Conservation (phyloP, 2,888 invertebrate species). For the Cheiracanthium punctorium region DNA sequence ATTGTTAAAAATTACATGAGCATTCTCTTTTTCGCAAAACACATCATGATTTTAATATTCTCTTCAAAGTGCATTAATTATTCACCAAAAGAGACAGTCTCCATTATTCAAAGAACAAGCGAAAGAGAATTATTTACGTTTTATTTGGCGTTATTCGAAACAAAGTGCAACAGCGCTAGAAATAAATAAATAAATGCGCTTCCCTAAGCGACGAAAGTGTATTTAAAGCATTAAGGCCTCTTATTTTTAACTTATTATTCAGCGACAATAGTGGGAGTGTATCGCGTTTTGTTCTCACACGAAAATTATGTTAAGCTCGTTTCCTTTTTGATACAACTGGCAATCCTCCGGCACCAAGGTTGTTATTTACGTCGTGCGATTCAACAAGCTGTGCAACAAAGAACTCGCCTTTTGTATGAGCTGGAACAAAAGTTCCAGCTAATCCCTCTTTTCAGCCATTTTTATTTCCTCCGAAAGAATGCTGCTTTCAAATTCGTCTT, state of each 20-base stretch:
- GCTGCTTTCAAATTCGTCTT: neutral
- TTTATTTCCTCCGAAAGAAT: neutral
- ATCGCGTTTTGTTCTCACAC: neutral
- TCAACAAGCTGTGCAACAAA: constrained; percentile 44
- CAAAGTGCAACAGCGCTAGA: neutral
- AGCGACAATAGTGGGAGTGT: neutral
- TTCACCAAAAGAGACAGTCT: no score
- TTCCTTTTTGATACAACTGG: neutral
- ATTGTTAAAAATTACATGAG: no score
- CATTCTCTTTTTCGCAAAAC: no score
- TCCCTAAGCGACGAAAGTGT: constrained; percentile 20
- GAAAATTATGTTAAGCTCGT: neutral
- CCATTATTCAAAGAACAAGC: neutral
- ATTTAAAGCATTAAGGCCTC: constrained; percentile 48
- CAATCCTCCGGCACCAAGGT: neutral
- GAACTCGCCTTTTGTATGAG: neutral
- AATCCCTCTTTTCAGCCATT: neutral
- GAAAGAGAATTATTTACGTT: neutral
- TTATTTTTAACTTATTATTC: constrained; percentile 42
- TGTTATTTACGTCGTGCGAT: constrained; percentile 31
- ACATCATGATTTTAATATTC: no score
- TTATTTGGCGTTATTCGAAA: neutral
- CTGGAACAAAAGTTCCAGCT: neutral
- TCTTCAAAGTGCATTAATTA: no score
- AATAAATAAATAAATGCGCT: no score